These are phyloP conservation scores for Lytechinus variegatus DNA, from an alignment of 35 echinoderm and acorn worm species.

Conservation along the genomic window DNA sequence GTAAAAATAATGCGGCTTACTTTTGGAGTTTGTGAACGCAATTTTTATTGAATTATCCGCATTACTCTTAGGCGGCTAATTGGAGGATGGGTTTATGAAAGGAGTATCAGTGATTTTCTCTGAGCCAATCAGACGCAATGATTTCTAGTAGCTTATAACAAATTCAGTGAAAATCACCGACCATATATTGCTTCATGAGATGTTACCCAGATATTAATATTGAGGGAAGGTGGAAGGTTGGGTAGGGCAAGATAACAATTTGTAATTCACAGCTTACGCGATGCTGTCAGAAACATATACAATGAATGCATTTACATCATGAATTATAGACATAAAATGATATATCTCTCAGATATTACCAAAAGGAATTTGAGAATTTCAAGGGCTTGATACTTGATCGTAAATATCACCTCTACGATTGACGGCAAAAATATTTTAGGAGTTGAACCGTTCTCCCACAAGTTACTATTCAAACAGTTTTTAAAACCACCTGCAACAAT, in stretches of 20 bases:
- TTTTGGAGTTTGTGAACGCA: too few relatives aligned
- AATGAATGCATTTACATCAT: slow-evolving; percentile 4
- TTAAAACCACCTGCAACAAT: neutral
- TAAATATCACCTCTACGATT: neutral
- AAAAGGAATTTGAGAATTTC: neutral
- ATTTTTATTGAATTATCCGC: too few relatives aligned
- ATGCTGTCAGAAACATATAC: neutral
- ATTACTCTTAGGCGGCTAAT: too few relatives aligned
- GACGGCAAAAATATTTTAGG: neutral
- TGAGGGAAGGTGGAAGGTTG: too few relatives aligned
- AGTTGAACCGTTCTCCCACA: neutral
- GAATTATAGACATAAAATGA: neutral
- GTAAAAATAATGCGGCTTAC: too few relatives aligned
- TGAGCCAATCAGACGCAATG: too few relatives aligned
- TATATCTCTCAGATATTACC: slow-evolving; percentile 7
- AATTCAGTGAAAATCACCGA: too few relatives aligned
- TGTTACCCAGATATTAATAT: too few relatives aligned
- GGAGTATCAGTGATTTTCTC: too few relatives aligned
- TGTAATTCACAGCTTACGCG: neutral
- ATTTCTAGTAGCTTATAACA: too few relatives aligned
- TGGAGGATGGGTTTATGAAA: too few relatives aligned
- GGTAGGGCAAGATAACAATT: neutral
- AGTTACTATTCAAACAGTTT: neutral
- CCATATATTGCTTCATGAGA: too few relatives aligned
- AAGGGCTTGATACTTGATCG: neutral